Percentiles rank a stretch among this genome's conserved stretches.
Evolutionary conservation across 2,797 vertebrate genomes (phyloP).

Genomic region (Monodelphis domestica): DNA sequence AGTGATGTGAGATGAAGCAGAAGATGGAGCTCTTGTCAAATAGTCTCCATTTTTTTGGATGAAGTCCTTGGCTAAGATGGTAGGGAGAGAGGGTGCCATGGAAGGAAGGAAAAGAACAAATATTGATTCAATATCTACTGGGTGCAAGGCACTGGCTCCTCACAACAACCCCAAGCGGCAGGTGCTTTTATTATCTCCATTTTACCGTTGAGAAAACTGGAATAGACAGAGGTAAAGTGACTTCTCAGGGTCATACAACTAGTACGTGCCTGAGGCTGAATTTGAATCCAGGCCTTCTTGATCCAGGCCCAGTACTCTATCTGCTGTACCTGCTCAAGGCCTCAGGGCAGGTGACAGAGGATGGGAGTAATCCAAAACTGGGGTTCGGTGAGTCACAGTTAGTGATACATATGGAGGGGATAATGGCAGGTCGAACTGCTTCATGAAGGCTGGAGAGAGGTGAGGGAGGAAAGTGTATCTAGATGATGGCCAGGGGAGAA

Average conservation of each 20-base stretch:
- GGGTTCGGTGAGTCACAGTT: neutral
- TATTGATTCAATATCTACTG: too few relatives aligned
- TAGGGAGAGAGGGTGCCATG: neutral
- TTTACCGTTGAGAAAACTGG: slow-evolving; percentile 63
- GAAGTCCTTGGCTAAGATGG: neutral
- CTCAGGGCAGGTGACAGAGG: neutral
- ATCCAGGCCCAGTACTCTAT: slow-evolving; percentile 51
- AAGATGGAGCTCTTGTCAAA: neutral
- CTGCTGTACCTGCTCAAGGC: neutral
- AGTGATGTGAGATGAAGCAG: neutral
- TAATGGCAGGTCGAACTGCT: neutral
- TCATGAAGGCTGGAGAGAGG: neutral
- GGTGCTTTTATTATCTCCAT: slow-evolving; percentile 1
- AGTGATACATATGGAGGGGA: neutral
- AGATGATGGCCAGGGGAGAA: too few relatives aligned
- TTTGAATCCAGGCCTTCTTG: slow-evolving; percentile 16
- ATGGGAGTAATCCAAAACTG: neutral
- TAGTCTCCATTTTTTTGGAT: neutral
- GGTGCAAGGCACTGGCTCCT: neutral
- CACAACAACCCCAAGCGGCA: neutral
- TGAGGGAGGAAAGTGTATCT: neutral
- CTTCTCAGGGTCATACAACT: slow-evolving; percentile 51
- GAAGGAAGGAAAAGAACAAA: neutral
- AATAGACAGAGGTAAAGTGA: slow-evolving; percentile 43
- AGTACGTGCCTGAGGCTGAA: slow-evolving; percentile 34